Percentiles rank a stretch among this genome's conserved stretches.
Conservation (phyloP, 2,797 vertebrate genomes). For the Calcarius lapponicus region DNA sequence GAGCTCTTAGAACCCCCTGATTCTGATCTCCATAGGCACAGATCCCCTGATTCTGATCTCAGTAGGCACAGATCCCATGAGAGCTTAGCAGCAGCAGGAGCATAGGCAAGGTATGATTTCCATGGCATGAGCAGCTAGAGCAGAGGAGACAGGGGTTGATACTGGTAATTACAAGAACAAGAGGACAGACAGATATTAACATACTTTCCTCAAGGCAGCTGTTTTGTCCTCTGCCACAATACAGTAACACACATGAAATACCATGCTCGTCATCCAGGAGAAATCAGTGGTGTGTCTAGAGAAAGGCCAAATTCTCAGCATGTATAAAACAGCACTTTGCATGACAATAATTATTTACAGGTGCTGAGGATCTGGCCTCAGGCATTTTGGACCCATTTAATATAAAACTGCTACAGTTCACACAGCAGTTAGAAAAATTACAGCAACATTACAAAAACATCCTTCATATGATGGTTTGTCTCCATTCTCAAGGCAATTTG, state of each 20-base stretch:
- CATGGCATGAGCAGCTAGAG: background rate
- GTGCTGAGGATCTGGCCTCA: background rate
- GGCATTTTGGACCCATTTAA: background rate
- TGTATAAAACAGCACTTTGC: background rate
- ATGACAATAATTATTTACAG: background rate
- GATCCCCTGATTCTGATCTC: background rate
- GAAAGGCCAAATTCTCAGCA: background rate
- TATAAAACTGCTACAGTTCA: background rate
- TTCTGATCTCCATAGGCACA: background rate
- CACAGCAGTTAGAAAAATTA: background rate
- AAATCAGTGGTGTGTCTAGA: background rate
- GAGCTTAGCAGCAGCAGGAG: background rate
- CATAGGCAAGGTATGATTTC: background rate
- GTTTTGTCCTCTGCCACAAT: background rate
- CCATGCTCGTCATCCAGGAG: fast-evolving
- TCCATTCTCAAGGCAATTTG: background rate
- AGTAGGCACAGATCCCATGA: background rate
- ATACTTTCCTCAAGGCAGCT: background rate
- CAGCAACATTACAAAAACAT: background rate
- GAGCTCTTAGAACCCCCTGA: background rate
- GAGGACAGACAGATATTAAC: background rate
- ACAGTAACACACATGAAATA: background rate
- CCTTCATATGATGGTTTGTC: background rate
- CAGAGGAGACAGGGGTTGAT: background rate
- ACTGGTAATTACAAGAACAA: fast-evolving